Base-by-base conservation (phyloP, 1,140 invertebrate genomes). In the Drosophila serrata region DNA sequence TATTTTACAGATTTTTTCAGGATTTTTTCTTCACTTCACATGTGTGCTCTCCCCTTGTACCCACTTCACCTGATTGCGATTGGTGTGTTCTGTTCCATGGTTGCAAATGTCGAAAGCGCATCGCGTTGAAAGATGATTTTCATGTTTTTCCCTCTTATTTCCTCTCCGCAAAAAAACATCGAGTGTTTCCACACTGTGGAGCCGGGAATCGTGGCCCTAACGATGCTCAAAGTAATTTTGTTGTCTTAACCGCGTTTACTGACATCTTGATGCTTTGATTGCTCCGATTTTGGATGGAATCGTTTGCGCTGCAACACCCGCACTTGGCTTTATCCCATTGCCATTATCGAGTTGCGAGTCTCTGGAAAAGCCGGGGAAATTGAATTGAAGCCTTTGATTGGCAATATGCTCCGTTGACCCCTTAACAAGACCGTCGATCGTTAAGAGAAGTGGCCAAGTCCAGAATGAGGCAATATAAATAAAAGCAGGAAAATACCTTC, bases 61-160 rank as follows among this genome's bases (percentile, higher is more conserved):
- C 65, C 67, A 58, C 79, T 37, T 67, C 56, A 59, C 75, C 69
- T 68, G 75, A 57, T 53, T 61, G 57, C 60, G 49, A 87, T 79
- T 76, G 77, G 60, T 51, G 60, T 48, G 40, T 48, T 56, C 65
- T 49, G 69, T 46, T 46, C 31, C 24, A 40, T 67, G 56, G 46
- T 61, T 58, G 64, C 33, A 55, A 37, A 37, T 61, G 65, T 58
- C 68, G 74, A 80, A 77, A 77, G 81, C 81, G 64, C 70, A 86
- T 69, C 58, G 84, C 79, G 77, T 70, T 82, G 82, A 91, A 91
- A 90, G 87, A 90, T 91, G 87, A 90, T 91, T 90, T 90, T 90
- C 87, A 90, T 91, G 87, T 91, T 91, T 82, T 91, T 46, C 75
- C 79, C 46, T 63, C 24, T 37, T 8, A 15, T 45, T 42, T 45